Evolutionary conservation across 92 coral and sea anemone species (phyloP), one percentile per base, ranked within the genome.

Genomic region (Nematostella vectensis): DNA sequence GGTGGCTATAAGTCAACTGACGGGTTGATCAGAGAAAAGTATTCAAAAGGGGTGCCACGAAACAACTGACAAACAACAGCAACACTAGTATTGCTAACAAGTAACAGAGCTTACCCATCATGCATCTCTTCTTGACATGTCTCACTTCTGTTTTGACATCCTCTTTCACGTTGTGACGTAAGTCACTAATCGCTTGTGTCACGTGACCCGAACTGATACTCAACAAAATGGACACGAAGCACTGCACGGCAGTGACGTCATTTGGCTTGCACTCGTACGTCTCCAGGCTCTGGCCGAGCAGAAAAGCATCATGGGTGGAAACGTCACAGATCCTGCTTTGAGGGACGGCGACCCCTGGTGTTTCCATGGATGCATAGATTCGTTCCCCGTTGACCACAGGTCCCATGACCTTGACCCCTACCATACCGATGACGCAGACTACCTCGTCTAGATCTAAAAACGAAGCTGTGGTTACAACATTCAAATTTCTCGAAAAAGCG

Each of bases 391-490:
- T 72, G 49, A 66, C 40, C 1, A 79, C 94, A 15, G 88, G 72
- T 20, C 99, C 99, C 50, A 83, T 80, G 12, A 82, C 76, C 58
- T 93, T 93, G 47, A 93, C 99, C 0, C 59, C 61, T 13, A 93
- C 96, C 83, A 93, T 80, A 4, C 99, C 99, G 42, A 87, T 93
- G 29, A 93, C 87, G 48, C 99, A 93, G 8, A 93, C 99, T 29
- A 82, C 69, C 38, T 93, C 99, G 16, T 76, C 71, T 31, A 47
- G 19, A 24, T 54, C 99, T 89, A 58, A 57, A 61, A 61, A n/a
- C 15, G 1, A 37, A n/a, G n/a, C n/a, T n/a, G 54, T n/a, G n/a
- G n/a, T n/a, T n/a, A n/a, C n/a, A n/a, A n/a, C n/a, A n/a, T n/a
- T n/a, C n/a, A n/a, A 3, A 18, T 42, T 18, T 4, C 48, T 3